Conservation (phyloP, 2,888 invertebrate species). For the Drosophila sordidapex region DNA sequence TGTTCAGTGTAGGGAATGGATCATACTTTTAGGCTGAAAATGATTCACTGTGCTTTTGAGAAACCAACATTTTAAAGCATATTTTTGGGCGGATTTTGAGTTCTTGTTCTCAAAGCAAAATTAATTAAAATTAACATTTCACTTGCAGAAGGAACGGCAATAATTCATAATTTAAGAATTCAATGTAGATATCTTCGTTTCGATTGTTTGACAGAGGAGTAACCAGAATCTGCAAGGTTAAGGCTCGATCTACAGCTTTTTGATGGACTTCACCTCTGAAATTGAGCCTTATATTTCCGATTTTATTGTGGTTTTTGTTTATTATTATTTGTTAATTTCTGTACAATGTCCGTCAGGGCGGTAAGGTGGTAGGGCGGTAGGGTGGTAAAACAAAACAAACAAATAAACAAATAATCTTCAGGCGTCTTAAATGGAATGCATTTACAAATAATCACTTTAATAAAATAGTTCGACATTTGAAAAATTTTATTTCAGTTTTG, state of each 20-base stretch:
- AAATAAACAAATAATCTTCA: no score
- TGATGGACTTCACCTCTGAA: neutral
- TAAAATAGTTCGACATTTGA: no score
- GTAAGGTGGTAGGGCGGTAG: no score
- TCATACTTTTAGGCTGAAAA: neutral
- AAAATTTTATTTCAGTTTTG: no score
- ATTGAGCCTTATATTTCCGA: neutral
- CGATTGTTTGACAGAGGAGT: neutral
- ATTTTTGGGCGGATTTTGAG: neutral
- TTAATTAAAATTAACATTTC: neutral
- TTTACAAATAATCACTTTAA: no score
- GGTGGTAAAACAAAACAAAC: no score
- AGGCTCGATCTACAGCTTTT: neutral
- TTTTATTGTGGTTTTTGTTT: neutral
- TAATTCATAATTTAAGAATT: neutral
- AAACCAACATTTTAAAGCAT: neutral
- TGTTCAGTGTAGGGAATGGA: rapidly evolving
- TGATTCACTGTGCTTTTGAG: neutral
- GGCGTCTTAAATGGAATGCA: no score
- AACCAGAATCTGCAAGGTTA: neutral
- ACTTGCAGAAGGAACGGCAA: neutral
- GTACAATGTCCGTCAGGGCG: no score
- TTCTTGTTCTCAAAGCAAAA: no score
- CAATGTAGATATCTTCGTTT: neutral
- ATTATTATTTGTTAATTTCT: no score